Conservation (phyloP, 1,140 invertebrate species). For the Asbolus verrucosus region DNA sequence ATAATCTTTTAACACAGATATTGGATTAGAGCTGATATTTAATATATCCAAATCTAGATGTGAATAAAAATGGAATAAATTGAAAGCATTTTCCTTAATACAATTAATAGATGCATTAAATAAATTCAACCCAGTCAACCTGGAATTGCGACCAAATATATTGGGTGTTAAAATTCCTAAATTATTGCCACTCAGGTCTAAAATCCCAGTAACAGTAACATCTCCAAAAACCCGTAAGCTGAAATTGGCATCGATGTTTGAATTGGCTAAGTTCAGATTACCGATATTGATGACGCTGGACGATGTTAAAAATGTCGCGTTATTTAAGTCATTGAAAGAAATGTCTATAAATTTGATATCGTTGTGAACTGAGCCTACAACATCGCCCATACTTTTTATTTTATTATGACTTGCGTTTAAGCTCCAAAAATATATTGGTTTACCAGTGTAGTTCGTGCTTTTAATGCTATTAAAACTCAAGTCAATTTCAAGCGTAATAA, state of each 20-base stretch:
- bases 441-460: neutral
- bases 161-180: neutral
- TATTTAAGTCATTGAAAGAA: neutral
- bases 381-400: neutral
- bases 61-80: too few species aligned
- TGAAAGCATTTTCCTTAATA: neutral
- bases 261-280: constrained; percentile 1
- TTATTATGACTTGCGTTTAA: constrained; percentile 3
- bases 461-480: constrained; percentile 13
- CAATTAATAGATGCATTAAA: neutral
- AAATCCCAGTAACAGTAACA: neutral
- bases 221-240: neutral
- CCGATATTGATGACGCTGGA: neutral
- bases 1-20: constrained; percentile 2
- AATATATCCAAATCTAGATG: neutral
- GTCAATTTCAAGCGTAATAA: neutral
- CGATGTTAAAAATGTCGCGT: neutral
- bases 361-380: too few species aligned
- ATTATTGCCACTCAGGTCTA: neutral
- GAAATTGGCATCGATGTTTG: neutral
- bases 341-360: neutral
- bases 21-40: constrained; percentile 2
- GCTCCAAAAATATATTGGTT: neutral
- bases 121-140: neutral
- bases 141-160: neutral